Evolutionary conservation across 2,888 invertebrate genomes (phyloP).

Genomic region (Callinectes sapidus): DNA sequence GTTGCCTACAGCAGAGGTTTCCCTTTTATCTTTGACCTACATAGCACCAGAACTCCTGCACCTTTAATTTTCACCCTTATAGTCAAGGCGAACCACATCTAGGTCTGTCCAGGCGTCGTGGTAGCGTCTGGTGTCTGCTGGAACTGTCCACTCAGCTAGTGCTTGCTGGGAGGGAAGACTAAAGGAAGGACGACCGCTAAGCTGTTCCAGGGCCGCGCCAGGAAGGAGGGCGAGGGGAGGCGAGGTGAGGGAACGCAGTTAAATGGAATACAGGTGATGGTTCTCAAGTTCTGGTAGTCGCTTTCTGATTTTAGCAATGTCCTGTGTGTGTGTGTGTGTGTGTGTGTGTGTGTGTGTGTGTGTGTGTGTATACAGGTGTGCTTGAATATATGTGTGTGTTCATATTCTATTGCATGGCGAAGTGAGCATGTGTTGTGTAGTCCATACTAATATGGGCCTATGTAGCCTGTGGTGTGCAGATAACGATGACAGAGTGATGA

Average conservation of each 20-base stretch:
- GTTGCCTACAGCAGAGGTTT: not conserved
- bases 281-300: not conserved
- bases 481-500: conserved; percentile 21
- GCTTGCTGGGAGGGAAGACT: not conserved
- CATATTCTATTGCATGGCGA: not conserved
- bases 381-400: not conserved
- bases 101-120: not conserved
- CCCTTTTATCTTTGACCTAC: conserved; percentile 13
- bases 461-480: conserved; percentile 11
- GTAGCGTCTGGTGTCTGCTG: not conserved
- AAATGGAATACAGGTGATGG: not conserved
- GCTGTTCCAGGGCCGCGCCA: not conserved
- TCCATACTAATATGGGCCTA: conserved; percentile 22
- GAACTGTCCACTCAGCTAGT: not conserved
- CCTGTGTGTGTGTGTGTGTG: not conserved
- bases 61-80: conserved; percentile 35
- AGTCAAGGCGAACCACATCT: conserved; percentile 41
- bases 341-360: conserved; percentile 12
- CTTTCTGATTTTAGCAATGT: not conserved
- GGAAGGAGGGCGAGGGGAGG: not conserved
- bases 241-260: not conserved
- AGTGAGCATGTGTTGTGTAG: not conserved
- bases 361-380: conserved; percentile 16
- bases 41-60: conserved; percentile 13
- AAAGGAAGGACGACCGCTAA: conserved; percentile 37